These are phyloP conservation scores for Nasonia giraulti DNA, from an alignment of 1,140 invertebrate species.

Conservation along the genomic window DNA sequence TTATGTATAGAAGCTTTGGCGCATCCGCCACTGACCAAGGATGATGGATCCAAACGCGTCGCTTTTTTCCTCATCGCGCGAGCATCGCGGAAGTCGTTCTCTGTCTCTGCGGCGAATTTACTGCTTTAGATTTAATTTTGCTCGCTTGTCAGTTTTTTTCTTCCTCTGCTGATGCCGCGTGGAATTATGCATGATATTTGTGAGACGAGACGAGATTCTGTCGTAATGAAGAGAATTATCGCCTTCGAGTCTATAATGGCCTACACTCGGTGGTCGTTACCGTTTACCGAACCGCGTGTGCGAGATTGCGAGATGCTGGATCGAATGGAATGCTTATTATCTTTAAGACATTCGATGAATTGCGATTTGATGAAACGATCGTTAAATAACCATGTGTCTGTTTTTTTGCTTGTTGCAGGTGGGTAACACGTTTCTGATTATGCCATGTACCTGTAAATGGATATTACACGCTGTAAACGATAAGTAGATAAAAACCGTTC, in stretches of 20 bases:
- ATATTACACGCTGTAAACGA: neutral
- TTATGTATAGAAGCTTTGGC: neutral
- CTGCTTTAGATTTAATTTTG: conserved; percentile 21
- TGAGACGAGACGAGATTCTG: neutral
- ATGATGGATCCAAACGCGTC: conserved; percentile 11
- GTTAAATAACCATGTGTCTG: neutral
- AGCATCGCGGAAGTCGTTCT: conserved; percentile 27
- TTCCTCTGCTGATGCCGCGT: neutral
- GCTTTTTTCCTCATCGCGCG: neutral
- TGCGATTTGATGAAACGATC: neutral
- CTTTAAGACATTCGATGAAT: neutral
- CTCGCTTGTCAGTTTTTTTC: neutral
- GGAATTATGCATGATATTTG: neutral
- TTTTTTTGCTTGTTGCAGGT: conserved; percentile 25
- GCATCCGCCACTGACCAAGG: conserved; percentile 8
- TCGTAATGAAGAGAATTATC: neutral
- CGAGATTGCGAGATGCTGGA: no score
- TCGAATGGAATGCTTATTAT: neutral
- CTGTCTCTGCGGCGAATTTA: neutral
- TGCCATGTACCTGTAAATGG: conserved; percentile 3
- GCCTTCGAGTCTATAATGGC: neutral
- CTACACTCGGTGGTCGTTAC: neutral
- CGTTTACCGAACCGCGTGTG: no score
- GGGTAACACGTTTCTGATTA: neutral
- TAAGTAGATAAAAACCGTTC: no score